These are phyloP conservation scores for Sebastes schlegelii DNA, from an alignment of 2,113 vertebrate species.

Conservation along the genomic window DNA sequence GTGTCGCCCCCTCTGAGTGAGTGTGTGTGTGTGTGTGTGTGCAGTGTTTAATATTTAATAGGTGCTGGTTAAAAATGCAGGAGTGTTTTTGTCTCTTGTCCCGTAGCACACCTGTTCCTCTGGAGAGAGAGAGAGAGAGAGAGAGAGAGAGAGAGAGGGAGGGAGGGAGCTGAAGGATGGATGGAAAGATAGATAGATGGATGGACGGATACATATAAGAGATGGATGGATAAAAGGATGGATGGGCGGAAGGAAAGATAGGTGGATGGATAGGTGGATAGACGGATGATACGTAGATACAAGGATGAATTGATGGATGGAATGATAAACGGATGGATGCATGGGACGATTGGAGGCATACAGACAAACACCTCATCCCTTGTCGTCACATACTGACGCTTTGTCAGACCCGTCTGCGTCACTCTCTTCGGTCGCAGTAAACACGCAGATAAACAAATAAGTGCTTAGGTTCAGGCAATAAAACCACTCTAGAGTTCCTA, in stretches of 20 bases:
- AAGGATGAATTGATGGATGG: background rate
- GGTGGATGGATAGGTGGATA: background rate
- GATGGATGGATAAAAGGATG: background rate
- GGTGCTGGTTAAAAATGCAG: slow-evolving; percentile 81
- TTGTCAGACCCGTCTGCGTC: no score
- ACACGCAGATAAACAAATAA: background rate
- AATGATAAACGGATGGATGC: background rate
- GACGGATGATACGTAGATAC: no score
- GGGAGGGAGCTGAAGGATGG: background rate
- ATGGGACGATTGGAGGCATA: background rate
- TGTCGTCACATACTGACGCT: no score
- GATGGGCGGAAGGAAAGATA: background rate
- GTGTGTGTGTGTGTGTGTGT: slow-evolving; percentile 47
- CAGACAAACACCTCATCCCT: no score
- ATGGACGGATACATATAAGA: background rate
- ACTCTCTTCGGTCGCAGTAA: no score
- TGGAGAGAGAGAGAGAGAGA: slow-evolving; percentile 34
- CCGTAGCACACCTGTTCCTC: slow-evolving; percentile 80
- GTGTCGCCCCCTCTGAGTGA: slow-evolving; percentile 39
- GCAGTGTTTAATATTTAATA: slow-evolving; percentile 81
- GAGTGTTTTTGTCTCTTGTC: slow-evolving; percentile 82
- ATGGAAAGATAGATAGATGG: background rate
- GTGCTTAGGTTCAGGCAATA: no score
- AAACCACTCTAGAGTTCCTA: no score
- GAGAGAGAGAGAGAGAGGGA: background rate